Evolutionary conservation across 2,113 vertebrate species (phyloP).

Genomic region (Pterocles orientalis): DNA sequence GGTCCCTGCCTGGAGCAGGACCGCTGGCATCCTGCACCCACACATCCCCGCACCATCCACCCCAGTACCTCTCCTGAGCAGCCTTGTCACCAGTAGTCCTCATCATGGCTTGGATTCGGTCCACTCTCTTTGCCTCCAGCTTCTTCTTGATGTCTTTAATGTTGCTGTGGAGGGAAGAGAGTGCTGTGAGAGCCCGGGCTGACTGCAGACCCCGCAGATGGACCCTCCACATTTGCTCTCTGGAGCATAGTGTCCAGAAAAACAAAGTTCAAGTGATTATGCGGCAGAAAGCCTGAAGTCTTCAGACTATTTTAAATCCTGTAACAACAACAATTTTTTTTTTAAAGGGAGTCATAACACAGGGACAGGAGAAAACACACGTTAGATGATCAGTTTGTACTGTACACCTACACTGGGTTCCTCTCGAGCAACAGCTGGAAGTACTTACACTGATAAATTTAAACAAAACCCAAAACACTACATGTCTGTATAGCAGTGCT

Average conservation of each 20-base stretch:
- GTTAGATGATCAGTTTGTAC: background rate
- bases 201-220: background rate
- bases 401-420: background rate
- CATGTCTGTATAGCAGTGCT: background rate
- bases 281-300: background rate
- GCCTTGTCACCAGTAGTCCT: conserved; percentile 80
- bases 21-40: rapidly evolving
- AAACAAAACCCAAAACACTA: no score
- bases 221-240: background rate
- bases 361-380: background rate
- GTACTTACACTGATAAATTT: background rate
- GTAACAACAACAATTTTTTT: background rate
- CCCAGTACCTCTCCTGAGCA: conserved; percentile 83
- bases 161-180: conserved; percentile 76
- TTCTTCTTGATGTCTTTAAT: conserved; percentile 88
- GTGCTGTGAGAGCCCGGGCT: background rate
- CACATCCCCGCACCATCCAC: background rate
- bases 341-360: background rate
- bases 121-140: conserved; percentile 76
- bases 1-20: background rate
- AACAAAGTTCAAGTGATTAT: no score
- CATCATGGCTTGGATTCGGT: conserved; percentile 74
- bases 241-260: rapidly evolving
- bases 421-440: background rate
- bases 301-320: background rate